Conservation (phyloP, 2,113 vertebrate genomes). For the Silurus glanis region DNA sequence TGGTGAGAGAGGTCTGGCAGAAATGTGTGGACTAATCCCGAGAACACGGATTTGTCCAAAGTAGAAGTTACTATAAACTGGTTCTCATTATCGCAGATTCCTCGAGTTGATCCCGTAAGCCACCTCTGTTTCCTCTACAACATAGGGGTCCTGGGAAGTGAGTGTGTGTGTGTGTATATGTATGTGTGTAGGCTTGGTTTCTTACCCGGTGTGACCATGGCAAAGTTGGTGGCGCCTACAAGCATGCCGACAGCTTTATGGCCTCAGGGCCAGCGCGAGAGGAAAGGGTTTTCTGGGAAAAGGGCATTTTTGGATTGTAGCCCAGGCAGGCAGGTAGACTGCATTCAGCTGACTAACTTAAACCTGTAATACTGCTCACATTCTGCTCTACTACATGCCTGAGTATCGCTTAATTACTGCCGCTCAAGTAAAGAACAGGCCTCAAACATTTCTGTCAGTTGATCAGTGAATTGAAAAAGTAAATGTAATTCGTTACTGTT, state of each 20-base stretch:
- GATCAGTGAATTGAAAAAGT: too few species aligned
- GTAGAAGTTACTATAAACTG: conserved; percentile 43
- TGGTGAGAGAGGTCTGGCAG: neutral
- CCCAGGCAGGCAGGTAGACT: conserved; percentile 87
- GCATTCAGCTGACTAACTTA: conserved; percentile 80
- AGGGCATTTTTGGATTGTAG: conserved; percentile 79
- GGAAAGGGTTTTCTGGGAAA: conserved; percentile 76
- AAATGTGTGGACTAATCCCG: neutral
- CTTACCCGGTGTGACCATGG: conserved; percentile 71
- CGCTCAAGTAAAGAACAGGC: neutral
- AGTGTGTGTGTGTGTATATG: conserved; percentile 39
- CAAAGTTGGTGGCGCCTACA: conserved; percentile 84
- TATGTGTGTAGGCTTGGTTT: conserved; percentile 51
- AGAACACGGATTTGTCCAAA: conserved; percentile 10
- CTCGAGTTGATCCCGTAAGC: conserved; percentile 63
- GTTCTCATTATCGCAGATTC: conserved; percentile 46
- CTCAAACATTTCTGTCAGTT: too few species aligned
- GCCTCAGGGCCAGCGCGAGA: conserved; percentile 72
- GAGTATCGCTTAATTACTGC: conserved; percentile 62
- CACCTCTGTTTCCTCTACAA: conserved; percentile 59
- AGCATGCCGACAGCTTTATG: conserved; percentile 86
- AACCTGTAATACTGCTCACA: conserved; percentile 72
- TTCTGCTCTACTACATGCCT: conserved; percentile 70
- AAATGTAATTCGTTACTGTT: too few species aligned
- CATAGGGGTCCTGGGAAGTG: conserved; percentile 13